Conservation (phyloP, 1,140 invertebrate genomes). For the Drosophila varians region DNA sequence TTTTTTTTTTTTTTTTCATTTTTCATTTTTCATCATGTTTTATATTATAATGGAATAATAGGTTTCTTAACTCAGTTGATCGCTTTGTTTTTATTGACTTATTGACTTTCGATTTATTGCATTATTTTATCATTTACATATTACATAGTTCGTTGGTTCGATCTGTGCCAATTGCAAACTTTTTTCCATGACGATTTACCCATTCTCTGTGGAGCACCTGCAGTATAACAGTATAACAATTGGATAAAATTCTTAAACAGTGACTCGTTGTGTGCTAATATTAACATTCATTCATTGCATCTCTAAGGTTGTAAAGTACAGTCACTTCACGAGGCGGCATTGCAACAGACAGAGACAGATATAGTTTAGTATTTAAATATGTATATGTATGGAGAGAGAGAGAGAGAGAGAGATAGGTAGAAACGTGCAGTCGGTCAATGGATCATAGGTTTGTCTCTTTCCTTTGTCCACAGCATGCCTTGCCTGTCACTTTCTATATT, state of each 20-base stretch:
- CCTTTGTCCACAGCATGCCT: conserved; percentile 15
- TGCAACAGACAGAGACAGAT: conserved; percentile 39
- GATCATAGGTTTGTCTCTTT: conserved; percentile 22
- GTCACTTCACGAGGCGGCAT: conserved; percentile 39
- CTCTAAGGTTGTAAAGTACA: conserved; percentile 3
- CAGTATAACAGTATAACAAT: conserved; percentile 46
- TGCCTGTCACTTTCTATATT: conserved; percentile 5
- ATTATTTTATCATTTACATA: conserved; percentile 18
- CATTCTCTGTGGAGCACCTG: conserved; percentile 50
- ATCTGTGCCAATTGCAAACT: conserved; percentile 77
- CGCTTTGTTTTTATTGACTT: conserved; percentile 12
- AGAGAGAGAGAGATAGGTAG: conserved; percentile 1
- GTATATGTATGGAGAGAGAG: conserved; percentile 1
- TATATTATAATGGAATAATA: conserved; percentile 24
- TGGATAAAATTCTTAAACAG: conserved; percentile 51
- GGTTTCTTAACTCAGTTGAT: conserved; percentile 23
- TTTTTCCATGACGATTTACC: conserved; percentile 46
- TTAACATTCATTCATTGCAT: conserved; percentile 42
- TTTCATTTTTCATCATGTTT: too few species aligned
- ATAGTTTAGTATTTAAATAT: conserved; percentile 11
- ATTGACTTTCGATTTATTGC: conserved; percentile 8
- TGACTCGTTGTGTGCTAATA: conserved; percentile 50
- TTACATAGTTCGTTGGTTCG: conserved; percentile 46
- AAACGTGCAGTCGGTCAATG: conserved; percentile 36
- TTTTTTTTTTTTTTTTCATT: conserved; percentile 40